Conservation (phyloP, 2,113 vertebrate genomes). For the Chaetodon trifascialis region DNA sequence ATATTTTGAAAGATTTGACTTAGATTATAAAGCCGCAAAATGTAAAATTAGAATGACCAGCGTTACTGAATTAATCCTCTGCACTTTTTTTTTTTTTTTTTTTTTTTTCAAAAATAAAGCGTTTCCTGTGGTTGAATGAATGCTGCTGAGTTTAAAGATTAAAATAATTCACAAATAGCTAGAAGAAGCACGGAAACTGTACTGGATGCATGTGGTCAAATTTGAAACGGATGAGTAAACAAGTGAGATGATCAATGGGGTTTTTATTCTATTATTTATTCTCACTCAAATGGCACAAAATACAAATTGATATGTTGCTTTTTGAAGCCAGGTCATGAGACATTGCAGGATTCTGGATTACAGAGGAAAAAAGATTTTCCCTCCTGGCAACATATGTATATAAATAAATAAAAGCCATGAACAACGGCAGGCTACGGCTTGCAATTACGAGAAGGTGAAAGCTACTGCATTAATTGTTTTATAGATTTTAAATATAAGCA, state of each 20-base stretch:
- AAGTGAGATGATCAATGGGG: not conserved
- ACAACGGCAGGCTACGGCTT: not conserved
- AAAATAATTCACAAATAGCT: not conserved
- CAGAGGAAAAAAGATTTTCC: not conserved
- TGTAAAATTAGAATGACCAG: not conserved
- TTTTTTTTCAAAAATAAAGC: not conserved
- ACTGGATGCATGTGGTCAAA: not conserved
- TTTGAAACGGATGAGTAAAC: not conserved
- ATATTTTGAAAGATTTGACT: not conserved
- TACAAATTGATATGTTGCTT: not conserved
- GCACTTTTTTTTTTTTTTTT: not conserved
- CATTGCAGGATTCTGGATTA: not conserved
- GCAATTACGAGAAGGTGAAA: not conserved
- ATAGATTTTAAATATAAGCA: conserved; percentile 2
- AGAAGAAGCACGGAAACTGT: not conserved
- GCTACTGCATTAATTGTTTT: not conserved
- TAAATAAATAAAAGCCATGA: not conserved
- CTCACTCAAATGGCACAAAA: not conserved
- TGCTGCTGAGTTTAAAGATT: not conserved
- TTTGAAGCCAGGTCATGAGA: not conserved
- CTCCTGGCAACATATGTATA: not conserved
- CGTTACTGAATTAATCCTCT: not conserved
- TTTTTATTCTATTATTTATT: not conserved
- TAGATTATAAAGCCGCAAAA: not conserved
- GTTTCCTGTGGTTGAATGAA: not conserved